Percentiles rank a stretch among this genome's conserved stretches.
Evolutionary conservation across 1,140 invertebrate genomes (phyloP).

Genomic region (Macrotrachela quadricornifera): DNA sequence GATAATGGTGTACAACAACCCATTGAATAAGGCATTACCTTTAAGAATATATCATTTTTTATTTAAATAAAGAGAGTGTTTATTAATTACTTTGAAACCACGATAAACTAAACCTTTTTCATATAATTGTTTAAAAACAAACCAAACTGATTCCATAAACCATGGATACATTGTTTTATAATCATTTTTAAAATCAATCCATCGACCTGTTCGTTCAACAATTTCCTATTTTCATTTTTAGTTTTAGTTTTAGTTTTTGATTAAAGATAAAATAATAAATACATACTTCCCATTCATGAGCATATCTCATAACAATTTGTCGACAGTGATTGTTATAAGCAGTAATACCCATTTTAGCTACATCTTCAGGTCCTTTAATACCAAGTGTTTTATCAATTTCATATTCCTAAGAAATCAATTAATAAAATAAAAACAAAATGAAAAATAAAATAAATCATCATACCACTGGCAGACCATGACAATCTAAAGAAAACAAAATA

Average conservation of each 20-base stretch:
- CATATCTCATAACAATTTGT: conserved; percentile 89
- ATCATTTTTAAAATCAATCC: conserved; percentile 98
- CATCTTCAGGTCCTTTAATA: conserved; percentile 88
- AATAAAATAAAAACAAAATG: neutral
- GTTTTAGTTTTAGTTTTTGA: neutral
- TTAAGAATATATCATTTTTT: no score
- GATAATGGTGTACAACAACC: conserved; percentile 88
- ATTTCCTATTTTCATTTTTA: conserved; percentile 31
- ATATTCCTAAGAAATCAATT: conserved; percentile 32
- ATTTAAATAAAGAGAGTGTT: neutral
- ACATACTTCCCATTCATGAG: conserved; percentile 63
- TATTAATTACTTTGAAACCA: conserved; percentile 64
- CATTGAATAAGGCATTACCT: conserved; percentile 95
- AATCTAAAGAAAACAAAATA: conserved; percentile 38
- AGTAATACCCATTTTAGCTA: conserved; percentile 76
- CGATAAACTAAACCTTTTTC: conserved; percentile 85
- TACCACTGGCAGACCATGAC: conserved; percentile 59
- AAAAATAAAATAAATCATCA: no score
- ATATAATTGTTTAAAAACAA: conserved; percentile 86
- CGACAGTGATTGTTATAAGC: conserved; percentile 87
- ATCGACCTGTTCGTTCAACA: conserved; percentile 66
- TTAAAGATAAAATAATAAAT: conserved; percentile 7
- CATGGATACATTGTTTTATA: conserved; percentile 96
- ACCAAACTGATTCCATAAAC: conserved; percentile 99
- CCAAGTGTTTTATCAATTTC: conserved; percentile 83